These are phyloP conservation scores for Gymnogyps californianus DNA, from an alignment of 2,113 vertebrate genomes.

Conservation along the genomic window DNA sequence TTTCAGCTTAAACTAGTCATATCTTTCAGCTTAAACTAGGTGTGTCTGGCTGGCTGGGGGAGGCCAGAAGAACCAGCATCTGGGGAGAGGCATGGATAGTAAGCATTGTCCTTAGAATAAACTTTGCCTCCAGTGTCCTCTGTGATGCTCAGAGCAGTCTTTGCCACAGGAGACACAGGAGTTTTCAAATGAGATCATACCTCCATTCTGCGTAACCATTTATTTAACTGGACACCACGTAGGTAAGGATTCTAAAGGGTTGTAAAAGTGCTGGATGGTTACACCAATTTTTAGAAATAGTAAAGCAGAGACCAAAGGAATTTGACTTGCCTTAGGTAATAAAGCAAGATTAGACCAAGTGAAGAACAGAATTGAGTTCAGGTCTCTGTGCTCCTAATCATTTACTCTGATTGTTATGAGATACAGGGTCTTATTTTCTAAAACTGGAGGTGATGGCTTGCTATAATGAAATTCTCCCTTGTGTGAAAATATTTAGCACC, in stretches of 20 bases:
- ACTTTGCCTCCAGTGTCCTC: slow-evolving; percentile 5
- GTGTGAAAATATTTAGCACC: neutral
- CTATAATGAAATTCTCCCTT: neutral
- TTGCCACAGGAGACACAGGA: neutral
- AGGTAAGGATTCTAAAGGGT: neutral
- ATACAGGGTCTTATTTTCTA: neutral
- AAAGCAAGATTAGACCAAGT: neutral
- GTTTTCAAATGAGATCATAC: neutral
- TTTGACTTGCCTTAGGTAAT: neutral
- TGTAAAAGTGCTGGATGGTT: neutral
- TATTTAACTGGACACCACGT: neutral
- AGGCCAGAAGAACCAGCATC: neutral
- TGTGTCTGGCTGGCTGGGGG: neutral
- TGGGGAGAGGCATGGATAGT: neutral
- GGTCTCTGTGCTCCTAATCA: neutral
- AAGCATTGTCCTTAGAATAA: neutral
- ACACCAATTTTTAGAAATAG: neutral
- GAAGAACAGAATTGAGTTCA: neutral
- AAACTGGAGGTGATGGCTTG: neutral
- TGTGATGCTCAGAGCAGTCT: neutral
- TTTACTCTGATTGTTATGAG: neutral
- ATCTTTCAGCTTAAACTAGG: neutral
- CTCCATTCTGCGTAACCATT: neutral
- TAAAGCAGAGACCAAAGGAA: neutral
- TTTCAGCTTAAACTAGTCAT: neutral